Evolutionary conservation across 2,797 vertebrate species (phyloP).

Genomic region (Rhodeus uyekii): DNA sequence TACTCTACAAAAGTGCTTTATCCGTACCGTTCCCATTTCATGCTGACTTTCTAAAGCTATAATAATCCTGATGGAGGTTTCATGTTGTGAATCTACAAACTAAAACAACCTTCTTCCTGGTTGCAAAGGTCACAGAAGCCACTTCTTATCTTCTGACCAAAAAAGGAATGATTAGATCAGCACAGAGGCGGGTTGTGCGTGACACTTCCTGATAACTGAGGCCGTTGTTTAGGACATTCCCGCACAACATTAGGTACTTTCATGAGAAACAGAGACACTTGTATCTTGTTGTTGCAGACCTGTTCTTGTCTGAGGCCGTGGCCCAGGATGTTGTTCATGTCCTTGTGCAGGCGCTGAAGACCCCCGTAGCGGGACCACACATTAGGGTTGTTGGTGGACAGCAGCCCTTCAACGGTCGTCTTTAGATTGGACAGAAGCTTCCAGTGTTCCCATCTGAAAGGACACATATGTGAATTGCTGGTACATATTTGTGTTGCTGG

Average conservation of each 20-base stretch:
- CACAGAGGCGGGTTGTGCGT: neutral
- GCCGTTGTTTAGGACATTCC: neutral
- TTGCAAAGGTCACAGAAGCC: neutral
- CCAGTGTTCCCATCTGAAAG: constrained; percentile 88
- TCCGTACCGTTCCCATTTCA: too few species aligned
- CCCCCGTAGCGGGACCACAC: constrained; percentile 98
- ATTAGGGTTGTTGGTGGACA: constrained; percentile 93
- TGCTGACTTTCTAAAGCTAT: neutral
- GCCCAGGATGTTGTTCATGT: constrained; percentile 95
- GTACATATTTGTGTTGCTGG: too few species aligned
- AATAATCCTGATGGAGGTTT: neutral
- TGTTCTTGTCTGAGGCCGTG: constrained; percentile 91
- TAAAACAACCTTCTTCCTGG: neutral
- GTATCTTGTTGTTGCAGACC: constrained; percentile 68
- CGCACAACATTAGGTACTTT: neutral
- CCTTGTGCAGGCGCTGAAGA: constrained; percentile 92
- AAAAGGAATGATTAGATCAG: neutral
- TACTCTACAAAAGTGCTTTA: too few species aligned
- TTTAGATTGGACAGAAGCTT: constrained; percentile 93
- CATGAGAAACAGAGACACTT: neutral
- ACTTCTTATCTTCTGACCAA: neutral
- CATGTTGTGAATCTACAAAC: neutral
- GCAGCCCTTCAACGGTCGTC: constrained; percentile 93
- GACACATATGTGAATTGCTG: too few species aligned
- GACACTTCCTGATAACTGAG: neutral